Evolutionary conservation across 1,140 invertebrate genomes (phyloP).

Genomic region (Temnothorax curvispinosus): DNA sequence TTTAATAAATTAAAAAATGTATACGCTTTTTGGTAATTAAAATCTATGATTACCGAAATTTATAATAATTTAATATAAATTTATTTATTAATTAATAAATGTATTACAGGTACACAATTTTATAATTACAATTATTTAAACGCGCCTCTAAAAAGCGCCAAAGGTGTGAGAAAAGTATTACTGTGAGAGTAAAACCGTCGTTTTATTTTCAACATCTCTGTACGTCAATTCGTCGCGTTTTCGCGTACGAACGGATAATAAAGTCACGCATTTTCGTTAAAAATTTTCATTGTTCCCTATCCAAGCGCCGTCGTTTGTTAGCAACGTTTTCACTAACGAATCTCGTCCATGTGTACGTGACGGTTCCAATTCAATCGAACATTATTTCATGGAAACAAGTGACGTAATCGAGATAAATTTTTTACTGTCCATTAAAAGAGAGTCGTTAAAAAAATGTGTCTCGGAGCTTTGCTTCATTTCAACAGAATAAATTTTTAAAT

Average conservation of each 20-base stretch:
- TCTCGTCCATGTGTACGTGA: neutral
- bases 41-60: neutral
- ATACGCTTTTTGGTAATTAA: neutral
- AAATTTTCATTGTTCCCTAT: conserved; percentile 48
- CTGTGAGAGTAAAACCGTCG: neutral
- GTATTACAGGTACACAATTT: neutral
- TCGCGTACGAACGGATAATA: conserved; percentile 26
- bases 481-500: neutral
- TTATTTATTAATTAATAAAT: neutral
- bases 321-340: conserved; percentile 38
- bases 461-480: neutral
- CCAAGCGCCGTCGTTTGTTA: conserved; percentile 33
- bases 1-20: neutral
- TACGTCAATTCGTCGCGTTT: neutral
- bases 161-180: neutral
- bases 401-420: conserved; percentile 27
- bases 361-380: conserved; percentile 33
- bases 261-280: conserved; percentile 34
- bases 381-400: conserved; percentile 45
- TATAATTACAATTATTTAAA: neutral
- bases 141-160: neutral
- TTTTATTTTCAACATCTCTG: conserved; percentile 12
- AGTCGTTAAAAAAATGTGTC: conserved; percentile 14
- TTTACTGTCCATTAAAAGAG: conserved; percentile 2
- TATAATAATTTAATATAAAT: neutral